phyloP scores from a whole-genome alignment of 2,888 invertebrate genomes.

The Chymomyza caudatula region DNA sequence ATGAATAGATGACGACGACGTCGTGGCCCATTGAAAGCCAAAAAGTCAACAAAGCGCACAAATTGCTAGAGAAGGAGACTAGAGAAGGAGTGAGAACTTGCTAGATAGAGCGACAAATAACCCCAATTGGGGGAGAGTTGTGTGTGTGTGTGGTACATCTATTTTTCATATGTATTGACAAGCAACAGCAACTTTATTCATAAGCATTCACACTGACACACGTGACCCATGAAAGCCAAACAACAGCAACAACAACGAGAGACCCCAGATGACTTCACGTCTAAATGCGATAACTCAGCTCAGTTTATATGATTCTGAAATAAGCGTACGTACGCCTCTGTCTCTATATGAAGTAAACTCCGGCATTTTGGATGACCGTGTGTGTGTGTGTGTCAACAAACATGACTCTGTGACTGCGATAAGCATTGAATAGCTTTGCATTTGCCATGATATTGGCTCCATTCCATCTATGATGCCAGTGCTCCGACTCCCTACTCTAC shows the following conservation, averaged over 20 bases:
- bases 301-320: slow-evolving; percentile 47
- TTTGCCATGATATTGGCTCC: neutral
- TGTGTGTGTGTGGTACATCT: slow-evolving; percentile 4
- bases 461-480: neutral
- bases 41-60: slow-evolving; percentile 64
- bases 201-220: slow-evolving; percentile 53
- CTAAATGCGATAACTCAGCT: slow-evolving; percentile 67
- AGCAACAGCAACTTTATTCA: slow-evolving; percentile 67
- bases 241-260: slow-evolving; percentile 10
- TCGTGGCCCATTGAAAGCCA: slow-evolving; percentile 58
- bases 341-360: neutral
- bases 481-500: slow-evolving; percentile 17
- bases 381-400: neutral
- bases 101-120: slow-evolving; percentile 69
- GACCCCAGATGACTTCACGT: slow-evolving; percentile 67
- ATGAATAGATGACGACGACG: slow-evolving; percentile 60
- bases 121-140: slow-evolving; percentile 60
- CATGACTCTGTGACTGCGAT: neutral
- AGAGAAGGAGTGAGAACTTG: slow-evolving; percentile 14
- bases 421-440: slow-evolving; percentile 33
- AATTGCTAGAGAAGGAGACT: neutral
- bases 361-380: neutral
- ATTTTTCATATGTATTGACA: slow-evolving; percentile 53
- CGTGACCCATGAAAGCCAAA: slow-evolving; percentile 51
- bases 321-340: neutral